Evolutionary conservation across 2,888 invertebrate genomes (phyloP).

Genomic region (Drosophila rubida): DNA sequence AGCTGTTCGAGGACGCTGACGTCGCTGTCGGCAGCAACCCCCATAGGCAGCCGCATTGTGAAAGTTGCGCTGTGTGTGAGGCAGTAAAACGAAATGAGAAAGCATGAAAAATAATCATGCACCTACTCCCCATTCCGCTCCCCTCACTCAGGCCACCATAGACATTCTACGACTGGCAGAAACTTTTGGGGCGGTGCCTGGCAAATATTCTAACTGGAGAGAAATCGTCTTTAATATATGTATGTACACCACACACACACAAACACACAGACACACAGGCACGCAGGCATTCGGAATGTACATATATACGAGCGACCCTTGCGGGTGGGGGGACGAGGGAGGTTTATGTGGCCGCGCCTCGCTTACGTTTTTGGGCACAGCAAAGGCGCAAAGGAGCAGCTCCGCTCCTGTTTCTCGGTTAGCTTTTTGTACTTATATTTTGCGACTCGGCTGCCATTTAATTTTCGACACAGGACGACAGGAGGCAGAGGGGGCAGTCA

Average conservation of each 20-base stretch:
- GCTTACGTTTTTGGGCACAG: constrained; percentile 57
- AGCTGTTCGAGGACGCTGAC: constrained; percentile 25
- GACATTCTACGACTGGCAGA: constrained; percentile 34
- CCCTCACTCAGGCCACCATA: neutral
- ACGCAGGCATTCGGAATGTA: constrained; percentile 2
- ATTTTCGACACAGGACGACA: constrained; percentile 10
- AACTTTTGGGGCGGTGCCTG: constrained; percentile 75
- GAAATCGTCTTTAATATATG: constrained; percentile 51
- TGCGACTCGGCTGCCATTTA: constrained; percentile 54
- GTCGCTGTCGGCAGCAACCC: constrained; percentile 56
- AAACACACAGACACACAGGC: neutral
- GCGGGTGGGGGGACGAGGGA: neutral
- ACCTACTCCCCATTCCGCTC: constrained; percentile 17
- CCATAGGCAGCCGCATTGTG: constrained; percentile 65
- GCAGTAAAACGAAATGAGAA: constrained; percentile 76
- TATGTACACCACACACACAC: constrained; percentile 20
- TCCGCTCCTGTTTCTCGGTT: constrained; percentile 18
- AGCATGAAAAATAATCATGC: constrained; percentile 77
- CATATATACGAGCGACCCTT: constrained; percentile 12
- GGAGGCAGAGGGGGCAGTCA: neutral
- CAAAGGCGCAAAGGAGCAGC: constrained; percentile 23
- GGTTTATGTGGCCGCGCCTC: constrained; percentile 49
- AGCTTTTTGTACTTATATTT: constrained; percentile 62
- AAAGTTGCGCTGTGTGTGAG: constrained; percentile 54
- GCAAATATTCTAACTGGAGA: constrained; percentile 63